These are phyloP conservation scores for Phoxinus phoxinus DNA, from an alignment of 2,113 vertebrate genomes.

Conservation along the genomic window DNA sequence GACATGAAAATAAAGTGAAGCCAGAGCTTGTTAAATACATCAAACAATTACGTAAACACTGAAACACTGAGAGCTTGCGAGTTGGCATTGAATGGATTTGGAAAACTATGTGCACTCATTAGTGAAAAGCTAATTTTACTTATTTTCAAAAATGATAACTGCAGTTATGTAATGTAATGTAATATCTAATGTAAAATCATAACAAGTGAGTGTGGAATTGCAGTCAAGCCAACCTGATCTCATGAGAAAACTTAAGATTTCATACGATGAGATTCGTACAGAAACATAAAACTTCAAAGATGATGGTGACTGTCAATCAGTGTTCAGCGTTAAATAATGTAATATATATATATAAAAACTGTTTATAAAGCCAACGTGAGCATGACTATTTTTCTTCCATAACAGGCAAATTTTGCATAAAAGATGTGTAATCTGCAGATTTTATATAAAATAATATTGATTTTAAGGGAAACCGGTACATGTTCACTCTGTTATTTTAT, in stretches of 20 bases:
- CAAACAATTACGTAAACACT: neutral
- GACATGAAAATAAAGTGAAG: neutral
- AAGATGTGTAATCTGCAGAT: neutral
- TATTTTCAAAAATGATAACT: neutral
- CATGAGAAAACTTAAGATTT: too few relatives aligned
- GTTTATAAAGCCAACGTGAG: neutral
- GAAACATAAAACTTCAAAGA: too few relatives aligned
- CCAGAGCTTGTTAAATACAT: neutral
- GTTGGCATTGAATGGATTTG: neutral
- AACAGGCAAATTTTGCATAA: neutral
- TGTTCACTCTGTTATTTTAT: too few relatives aligned
- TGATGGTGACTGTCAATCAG: too few relatives aligned
- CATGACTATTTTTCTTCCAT: neutral
- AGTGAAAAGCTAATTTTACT: neutral
- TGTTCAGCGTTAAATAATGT: neutral
- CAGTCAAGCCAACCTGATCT: too few relatives aligned
- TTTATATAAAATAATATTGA: neutral
- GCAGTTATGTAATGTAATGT: too few relatives aligned
- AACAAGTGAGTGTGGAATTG: neutral
- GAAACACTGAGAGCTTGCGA: neutral
- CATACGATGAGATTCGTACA: too few relatives aligned
- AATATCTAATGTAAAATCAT: neutral
- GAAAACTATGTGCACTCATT: neutral
- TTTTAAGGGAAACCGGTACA: neutral
- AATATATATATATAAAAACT: too few relatives aligned